Conservation (phyloP, 2,888 invertebrate genomes). For the Malachius bipustulatus region DNA sequence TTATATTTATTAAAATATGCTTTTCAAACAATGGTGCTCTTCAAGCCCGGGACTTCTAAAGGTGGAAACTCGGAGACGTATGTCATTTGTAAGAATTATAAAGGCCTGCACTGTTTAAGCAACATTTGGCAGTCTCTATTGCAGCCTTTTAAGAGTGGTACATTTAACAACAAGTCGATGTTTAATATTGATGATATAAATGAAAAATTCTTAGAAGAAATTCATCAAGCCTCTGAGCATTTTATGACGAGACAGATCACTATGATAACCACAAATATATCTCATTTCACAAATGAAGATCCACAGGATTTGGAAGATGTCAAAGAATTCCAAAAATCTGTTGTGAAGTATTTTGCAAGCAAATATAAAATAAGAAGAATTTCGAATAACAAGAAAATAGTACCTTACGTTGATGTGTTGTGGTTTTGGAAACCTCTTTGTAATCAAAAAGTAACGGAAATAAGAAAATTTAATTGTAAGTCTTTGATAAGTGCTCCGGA, state of each 20-base stretch:
- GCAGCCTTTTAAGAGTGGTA: constrained; percentile 37
- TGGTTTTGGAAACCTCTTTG: constrained; percentile 8
- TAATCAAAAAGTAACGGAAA: constrained; percentile 11
- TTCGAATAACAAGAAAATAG: constrained; percentile 38
- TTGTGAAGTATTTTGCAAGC: constrained; percentile 47
- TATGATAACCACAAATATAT: constrained; percentile 56
- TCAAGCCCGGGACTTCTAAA: constrained; percentile 87
- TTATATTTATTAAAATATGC: constrained; percentile 66
- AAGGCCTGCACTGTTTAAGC: constrained; percentile 34
- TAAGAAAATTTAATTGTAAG: constrained; percentile 11
- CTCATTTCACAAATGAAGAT: constrained; percentile 41
- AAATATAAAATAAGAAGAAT: constrained; percentile 47
- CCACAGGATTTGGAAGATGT: constrained; percentile 20
- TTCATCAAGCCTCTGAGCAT: constrained; percentile 50
- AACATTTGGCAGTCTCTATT: constrained; percentile 32
- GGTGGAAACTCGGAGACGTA: constrained; percentile 93
- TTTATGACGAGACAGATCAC: constrained; percentile 57
- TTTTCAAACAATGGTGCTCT: constrained; percentile 62
- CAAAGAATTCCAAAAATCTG: constrained; percentile 28
- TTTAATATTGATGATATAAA: constrained; percentile 51
- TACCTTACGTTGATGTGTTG: constrained; percentile 34
- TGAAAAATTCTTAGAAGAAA: constrained; percentile 48
- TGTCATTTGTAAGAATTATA: constrained; percentile 57
- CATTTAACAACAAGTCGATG: constrained; percentile 37
- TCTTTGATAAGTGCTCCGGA: constrained; percentile 8